Evolutionary conservation across 1,140 invertebrate species (phyloP), one percentile per base, ranked within the genome.

Genomic region (Drosophila ambigua): DNA sequence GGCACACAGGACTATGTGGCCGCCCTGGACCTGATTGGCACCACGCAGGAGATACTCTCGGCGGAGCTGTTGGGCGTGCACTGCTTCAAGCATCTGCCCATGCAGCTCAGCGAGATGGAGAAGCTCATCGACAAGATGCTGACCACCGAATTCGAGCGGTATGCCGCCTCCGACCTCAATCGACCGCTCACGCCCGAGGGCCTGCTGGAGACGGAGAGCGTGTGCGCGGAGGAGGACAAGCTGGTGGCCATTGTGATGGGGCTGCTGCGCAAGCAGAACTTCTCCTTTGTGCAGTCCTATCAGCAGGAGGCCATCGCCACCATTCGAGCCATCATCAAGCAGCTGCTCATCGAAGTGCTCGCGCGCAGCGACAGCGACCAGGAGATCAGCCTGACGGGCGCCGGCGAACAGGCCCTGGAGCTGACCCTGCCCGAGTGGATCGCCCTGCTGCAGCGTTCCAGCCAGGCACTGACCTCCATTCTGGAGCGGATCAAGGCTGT

Each of bases 1-100:
- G 98, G 98, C 57, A 98, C 97, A 6, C 98, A 97, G 71, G 98
- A 99, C 92, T 99, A 98, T 94, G 98, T 99, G 35, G 98, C 98
- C 28, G 98, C 99, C 2, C 93, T 99, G 44, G 99, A 99, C 93
- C 94, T 99, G 48, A 99, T 99, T 74, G 90, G 90, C 16, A 98
- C 98, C 2, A 99, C 98, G 2, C 98, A 99, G 93, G 98, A 99
- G 93, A 96, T 99, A 65, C 93, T 99, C 11, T 93, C 94, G 4
- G 95, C 97, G 77, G 97, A 99, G 92, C 93, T 99, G 49, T 95
- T 96, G 62, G 98, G 98, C 26, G 95, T 99, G 49, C 96, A 97
- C 84, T 97, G 98, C 92, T 98, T 99, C 91, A 96, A 98, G 90
- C 98, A 99, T 93, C 93, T 99, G 71, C 96, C 97, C 73, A 97